Percentiles rank a stretch among this genome's conserved stretches.
phyloP scores from a whole-genome alignment of 2,113 vertebrate species.

The Oxyruncus cristatus region DNA sequence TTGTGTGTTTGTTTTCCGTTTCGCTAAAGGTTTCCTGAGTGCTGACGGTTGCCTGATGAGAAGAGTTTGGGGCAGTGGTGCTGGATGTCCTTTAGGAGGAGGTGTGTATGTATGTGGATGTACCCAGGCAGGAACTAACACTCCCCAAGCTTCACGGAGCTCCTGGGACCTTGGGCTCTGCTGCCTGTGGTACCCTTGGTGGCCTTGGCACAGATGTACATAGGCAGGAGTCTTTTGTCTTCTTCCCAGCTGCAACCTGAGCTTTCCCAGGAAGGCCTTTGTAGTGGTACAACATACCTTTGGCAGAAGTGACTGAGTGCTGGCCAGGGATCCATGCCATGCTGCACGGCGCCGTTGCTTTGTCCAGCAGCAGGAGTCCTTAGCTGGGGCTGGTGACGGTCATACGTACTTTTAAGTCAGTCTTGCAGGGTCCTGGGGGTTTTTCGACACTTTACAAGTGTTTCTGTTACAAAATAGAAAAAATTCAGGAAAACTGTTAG shows the following conservation, averaged over 20 bases:
- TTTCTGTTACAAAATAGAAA: background rate
- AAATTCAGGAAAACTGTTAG: background rate
- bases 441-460: background rate
- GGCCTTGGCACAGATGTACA: background rate
- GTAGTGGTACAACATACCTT: background rate
- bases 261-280: background rate
- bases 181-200: background rate
- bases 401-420: background rate
- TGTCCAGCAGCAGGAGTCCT: background rate
- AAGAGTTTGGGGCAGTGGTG: background rate
- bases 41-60: background rate
- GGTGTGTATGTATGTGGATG: accelerated
- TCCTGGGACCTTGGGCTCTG: background rate
- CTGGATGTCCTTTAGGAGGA: background rate
- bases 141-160: background rate
- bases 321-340: background rate
- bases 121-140: accelerated
- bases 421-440: background rate
- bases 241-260: background rate
- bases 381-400: background rate
- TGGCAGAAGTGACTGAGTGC: accelerated
- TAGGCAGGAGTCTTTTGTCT: background rate
- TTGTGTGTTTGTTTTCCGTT: background rate
- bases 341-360: accelerated
- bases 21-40: background rate